Evolutionary conservation across 2,113 vertebrate genomes (phyloP).

Genomic region (Drymodes brunneopygia): DNA sequence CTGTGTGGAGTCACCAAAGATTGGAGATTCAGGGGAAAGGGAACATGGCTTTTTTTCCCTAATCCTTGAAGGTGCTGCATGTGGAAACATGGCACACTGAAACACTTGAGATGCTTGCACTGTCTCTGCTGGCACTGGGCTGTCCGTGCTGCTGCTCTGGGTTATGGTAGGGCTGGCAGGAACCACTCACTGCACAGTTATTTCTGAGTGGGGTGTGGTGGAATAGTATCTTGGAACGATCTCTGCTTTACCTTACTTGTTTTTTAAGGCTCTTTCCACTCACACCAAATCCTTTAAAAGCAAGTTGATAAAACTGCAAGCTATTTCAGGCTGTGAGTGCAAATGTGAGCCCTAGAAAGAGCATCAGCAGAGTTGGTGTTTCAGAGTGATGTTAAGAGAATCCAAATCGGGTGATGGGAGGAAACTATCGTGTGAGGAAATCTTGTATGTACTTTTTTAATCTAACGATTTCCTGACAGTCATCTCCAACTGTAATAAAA

Average conservation of each 20-base stretch:
- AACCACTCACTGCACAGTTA: background rate
- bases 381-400: background rate
- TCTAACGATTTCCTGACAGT: conserved; percentile 4
- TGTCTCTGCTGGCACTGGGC: background rate
- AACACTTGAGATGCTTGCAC: background rate
- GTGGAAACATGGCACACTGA: background rate
- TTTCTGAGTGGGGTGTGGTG: background rate
- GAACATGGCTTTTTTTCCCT: background rate
- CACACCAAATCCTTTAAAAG: background rate
- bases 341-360: background rate
- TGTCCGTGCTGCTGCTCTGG: background rate
- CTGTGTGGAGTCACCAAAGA: background rate
- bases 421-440: background rate
- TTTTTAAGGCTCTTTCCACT: background rate
- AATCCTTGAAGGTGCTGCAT: background rate
- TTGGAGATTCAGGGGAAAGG: background rate
- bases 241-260: background rate
- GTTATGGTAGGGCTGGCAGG: background rate
- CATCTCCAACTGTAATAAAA: background rate
- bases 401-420: background rate
- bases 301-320: background rate
- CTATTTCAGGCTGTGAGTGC: background rate
- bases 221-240: background rate
- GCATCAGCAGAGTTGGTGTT: background rate
- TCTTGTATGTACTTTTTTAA: background rate